Base-by-base conservation (phyloP, 2,888 invertebrate species). In the Stratiomys singularior region DNA sequence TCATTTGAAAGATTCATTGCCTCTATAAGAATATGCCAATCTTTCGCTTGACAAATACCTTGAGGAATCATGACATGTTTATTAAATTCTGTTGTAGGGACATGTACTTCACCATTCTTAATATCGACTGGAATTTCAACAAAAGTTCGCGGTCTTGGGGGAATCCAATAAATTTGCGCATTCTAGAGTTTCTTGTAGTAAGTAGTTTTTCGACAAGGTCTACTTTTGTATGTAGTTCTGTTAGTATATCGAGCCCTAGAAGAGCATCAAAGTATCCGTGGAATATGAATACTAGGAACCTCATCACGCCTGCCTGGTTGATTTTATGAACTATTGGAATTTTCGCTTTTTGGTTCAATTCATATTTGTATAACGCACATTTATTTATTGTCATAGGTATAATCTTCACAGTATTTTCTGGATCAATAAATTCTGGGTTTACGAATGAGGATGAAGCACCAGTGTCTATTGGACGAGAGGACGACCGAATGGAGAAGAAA, bases 181-280 rank as follows among this genome's bases (percentile, higher is more conserved):
- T 76, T 27, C 23, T 27, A 21, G 69, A 47, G 28, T 56, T 71
- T 23, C 76, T 58, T 11, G 69, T 78, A 58, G 76, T 60, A 27
- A 80, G 56, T 4, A 76, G 23, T 23, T 67, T 77, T 52, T 79
- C 78, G n/a, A 28, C 69, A 28, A 81, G 46, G 64, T 80, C 79
- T 46, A 81, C 44, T 76, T 77, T 78, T 15, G 78, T 71, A 21
- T 47, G 30, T 25, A 81, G 64, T 21, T 74, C 13, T 27, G 80
- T 80, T 72, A 81, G 77, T 13, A 56, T 74, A 9, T 80, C 79
- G 28, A 82, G 47, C 23, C 81, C 81, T 44, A 82, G 27, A 52
- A 82, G 46, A 5, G 79, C 79, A 76, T 81, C 81, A 30, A 82
- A 81, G 44, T 80, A 81, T 46, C 79, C 78, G 21, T 82, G 81